Conservation (phyloP, 2,113 vertebrate genomes). For the Syrmaticus mikado region DNA sequence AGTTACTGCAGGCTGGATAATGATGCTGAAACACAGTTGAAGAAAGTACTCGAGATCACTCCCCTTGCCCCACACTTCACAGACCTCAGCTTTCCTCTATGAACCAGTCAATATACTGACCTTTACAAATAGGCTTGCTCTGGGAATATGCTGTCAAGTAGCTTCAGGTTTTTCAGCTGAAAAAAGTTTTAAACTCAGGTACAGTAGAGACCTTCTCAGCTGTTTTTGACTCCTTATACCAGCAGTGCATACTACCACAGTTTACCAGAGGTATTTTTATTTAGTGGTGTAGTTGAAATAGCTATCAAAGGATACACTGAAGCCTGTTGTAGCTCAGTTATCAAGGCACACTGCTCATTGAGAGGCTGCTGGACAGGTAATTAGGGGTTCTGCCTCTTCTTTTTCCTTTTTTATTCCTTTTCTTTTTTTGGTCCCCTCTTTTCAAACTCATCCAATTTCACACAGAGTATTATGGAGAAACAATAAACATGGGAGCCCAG, state of each 20-base stretch:
- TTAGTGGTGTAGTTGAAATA: not conserved
- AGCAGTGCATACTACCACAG: not conserved
- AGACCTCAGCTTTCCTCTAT: not conserved
- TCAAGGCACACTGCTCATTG: not conserved
- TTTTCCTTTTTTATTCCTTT: not conserved
- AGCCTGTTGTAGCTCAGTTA: not conserved
- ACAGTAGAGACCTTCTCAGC: not conserved
- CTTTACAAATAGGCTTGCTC: not conserved
- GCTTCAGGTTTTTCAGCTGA: not conserved
- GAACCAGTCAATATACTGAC: not conserved
- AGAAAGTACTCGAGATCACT: not conserved
- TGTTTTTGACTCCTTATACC: not conserved
- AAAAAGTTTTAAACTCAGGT: not conserved
- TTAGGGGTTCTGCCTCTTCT: not conserved
- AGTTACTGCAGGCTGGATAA: not conserved
- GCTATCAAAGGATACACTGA: not conserved
- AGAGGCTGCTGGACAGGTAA: constrained; percentile 9
- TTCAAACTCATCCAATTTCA: constrained; percentile 13
- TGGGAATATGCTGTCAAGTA: not conserved
- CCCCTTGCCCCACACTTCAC: not conserved
- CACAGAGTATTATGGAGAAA: constrained; percentile 3
- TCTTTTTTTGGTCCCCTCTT: not conserved
- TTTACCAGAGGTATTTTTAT: not conserved
- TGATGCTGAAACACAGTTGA: not conserved
- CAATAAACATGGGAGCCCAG: constrained; percentile 58